Percentiles rank a stretch among this genome's conserved stretches.
Conservation (phyloP, 1,140 invertebrate species). For the Lepidurus packardi region DNA sequence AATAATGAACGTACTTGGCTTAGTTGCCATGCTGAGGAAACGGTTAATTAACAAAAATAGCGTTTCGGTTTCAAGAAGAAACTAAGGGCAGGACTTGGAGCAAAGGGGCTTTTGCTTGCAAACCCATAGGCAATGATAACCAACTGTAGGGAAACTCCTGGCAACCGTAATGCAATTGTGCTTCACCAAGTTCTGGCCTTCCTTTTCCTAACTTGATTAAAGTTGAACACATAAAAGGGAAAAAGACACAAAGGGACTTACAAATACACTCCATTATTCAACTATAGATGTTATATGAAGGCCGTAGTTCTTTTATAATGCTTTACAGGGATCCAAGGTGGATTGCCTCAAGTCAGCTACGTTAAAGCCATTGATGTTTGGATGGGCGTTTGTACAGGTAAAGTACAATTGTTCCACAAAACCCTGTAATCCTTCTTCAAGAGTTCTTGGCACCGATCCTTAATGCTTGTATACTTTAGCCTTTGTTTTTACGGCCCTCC, state of each 20-base stretch:
- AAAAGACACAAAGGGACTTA: too few relatives aligned
- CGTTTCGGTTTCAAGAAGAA: not conserved
- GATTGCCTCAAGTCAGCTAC: slow-evolving; percentile 51
- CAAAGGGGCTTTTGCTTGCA: not conserved
- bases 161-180: slow-evolving; percentile 13
- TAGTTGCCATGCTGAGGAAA: not conserved
- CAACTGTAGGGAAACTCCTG: not conserved
- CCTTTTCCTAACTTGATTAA: slow-evolving; percentile 2
- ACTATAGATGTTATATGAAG: too few relatives aligned
- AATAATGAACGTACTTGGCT: not conserved
- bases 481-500: slow-evolving; percentile 50
- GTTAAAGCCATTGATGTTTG: slow-evolving; percentile 52
- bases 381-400: slow-evolving; percentile 50
- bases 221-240: not conserved
- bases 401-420: slow-evolving; percentile 9
- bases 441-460: not conserved
- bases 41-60: not conserved
- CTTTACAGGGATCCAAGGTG: slow-evolving; percentile 48
- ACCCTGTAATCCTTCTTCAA: not conserved
- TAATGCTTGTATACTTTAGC: slow-evolving; percentile 37
- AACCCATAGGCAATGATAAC: slow-evolving; percentile 28
- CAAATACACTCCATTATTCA: too few relatives aligned
- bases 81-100: not conserved
- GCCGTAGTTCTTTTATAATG: not conserved
- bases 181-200: slow-evolving; percentile 11